Evolutionary conservation across 1,140 invertebrate species (phyloP).

Genomic region (Drosophila sproati): DNA sequence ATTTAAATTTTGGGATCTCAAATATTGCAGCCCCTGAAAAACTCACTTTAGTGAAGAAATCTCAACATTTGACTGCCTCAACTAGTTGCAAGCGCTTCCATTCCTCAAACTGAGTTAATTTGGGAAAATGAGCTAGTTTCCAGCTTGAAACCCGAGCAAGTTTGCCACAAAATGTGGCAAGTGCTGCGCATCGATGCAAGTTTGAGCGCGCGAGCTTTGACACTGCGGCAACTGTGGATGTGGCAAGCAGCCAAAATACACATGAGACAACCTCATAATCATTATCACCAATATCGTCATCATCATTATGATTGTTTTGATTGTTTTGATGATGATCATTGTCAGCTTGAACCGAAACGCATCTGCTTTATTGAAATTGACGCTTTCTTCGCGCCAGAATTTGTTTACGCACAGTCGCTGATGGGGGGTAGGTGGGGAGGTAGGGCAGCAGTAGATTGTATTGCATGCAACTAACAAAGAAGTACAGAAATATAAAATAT

Average conservation of each 20-base stretch:
- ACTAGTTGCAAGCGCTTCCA: too few relatives aligned
- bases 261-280: slow-evolving; percentile 9
- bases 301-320: background rate
- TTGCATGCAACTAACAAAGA: slow-evolving; percentile 29
- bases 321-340: slow-evolving; percentile 2
- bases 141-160: background rate
- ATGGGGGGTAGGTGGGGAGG: too few relatives aligned
- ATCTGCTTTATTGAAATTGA: slow-evolving; percentile 82
- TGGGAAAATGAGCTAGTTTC: background rate
- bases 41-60: too few relatives aligned
- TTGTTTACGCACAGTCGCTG: slow-evolving; percentile 73
- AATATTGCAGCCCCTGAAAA: too few relatives aligned
- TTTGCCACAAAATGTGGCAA: background rate
- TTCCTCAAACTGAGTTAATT: too few relatives aligned
- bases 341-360: slow-evolving; percentile 15
- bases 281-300: background rate
- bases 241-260: slow-evolving; percentile 35
- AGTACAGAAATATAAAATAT: slow-evolving; percentile 42
- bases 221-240: slow-evolving; percentile 39
- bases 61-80: too few relatives aligned
- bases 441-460: background rate
- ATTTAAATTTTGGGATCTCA: too few relatives aligned
- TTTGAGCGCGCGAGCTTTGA: slow-evolving; percentile 32
- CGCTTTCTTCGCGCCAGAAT: slow-evolving; percentile 67
- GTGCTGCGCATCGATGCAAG: slow-evolving; percentile 26